Evolutionary conservation across 2,888 invertebrate genomes (phyloP).

Genomic region (Caenorhabditis wallacei): DNA sequence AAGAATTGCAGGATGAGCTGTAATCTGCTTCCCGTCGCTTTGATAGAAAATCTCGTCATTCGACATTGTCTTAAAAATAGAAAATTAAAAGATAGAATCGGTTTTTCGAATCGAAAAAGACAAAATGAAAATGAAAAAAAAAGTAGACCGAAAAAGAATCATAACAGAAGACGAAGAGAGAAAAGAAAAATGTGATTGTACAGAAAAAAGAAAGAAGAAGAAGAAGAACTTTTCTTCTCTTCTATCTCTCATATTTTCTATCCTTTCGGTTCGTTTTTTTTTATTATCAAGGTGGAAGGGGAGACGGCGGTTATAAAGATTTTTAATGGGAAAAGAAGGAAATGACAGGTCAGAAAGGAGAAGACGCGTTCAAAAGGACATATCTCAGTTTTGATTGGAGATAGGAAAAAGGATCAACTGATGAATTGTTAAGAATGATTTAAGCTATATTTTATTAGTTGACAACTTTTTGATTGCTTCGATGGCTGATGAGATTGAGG

Average conservation of each 20-base stretch:
- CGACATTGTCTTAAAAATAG: not conserved
- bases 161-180: too few species aligned
- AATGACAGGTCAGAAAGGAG: too few species aligned
- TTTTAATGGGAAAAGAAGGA: too few species aligned
- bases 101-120: too few species aligned
- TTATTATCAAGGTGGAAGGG: constrained; percentile 32
- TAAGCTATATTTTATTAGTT: constrained; percentile 40
- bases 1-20: not conserved
- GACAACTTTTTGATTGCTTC: constrained; percentile 3
- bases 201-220: too few species aligned
- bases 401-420: not conserved
- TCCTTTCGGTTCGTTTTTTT: constrained; percentile 31
- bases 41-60: not conserved
- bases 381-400: not conserved
- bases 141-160: too few species aligned
- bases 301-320: not conserved
- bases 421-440: not conserved
- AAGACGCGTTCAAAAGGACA: not conserved
- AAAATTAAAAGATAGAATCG: not conserved
- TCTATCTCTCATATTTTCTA: constrained; percentile 29
- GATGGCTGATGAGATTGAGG: not conserved
- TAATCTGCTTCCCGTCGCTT: not conserved
- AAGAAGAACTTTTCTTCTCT: too few species aligned
- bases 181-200: too few species aligned
- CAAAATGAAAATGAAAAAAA: too few species aligned